Conservation (phyloP, 53 echinoderm and acorn worm genomes). For the Henricia sp. region DNA sequence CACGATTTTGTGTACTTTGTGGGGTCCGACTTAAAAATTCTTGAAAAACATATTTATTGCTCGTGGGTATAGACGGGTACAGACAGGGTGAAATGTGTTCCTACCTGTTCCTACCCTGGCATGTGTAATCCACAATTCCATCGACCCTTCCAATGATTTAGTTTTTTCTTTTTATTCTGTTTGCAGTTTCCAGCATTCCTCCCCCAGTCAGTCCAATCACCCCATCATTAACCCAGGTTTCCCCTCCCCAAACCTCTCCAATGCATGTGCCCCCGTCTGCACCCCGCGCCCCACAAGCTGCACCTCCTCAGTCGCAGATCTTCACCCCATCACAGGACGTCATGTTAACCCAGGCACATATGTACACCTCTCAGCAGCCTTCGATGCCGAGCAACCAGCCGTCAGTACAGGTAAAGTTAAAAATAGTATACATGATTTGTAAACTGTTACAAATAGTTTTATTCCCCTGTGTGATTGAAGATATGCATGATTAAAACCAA, state of each 20-base stretch:
- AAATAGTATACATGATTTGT: background rate
- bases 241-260: constrained; percentile 61
- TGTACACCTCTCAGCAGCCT: constrained; percentile 31
- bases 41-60: background rate
- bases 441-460: too few species aligned
- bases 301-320: constrained; percentile 46
- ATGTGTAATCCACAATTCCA: background rate
- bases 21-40: background rate
- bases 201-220: constrained; percentile 15
- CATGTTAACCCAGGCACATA: constrained; percentile 10
- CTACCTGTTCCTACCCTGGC: too few species aligned
- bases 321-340: constrained; percentile 63
- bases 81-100: background rate
- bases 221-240: constrained; percentile 30
- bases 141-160: background rate
- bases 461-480: too few species aligned
- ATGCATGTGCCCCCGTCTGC: constrained; percentile 1
- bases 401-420: background rate
- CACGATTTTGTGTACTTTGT: too few species aligned
- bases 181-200: constrained; percentile 21
- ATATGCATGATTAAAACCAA: too few species aligned
- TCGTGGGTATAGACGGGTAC: background rate
- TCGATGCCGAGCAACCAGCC: background rate
- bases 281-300: background rate
- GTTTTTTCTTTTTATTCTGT: background rate